phyloP scores from a whole-genome alignment of 1,140 invertebrate genomes.

The Megathymus violae region DNA sequence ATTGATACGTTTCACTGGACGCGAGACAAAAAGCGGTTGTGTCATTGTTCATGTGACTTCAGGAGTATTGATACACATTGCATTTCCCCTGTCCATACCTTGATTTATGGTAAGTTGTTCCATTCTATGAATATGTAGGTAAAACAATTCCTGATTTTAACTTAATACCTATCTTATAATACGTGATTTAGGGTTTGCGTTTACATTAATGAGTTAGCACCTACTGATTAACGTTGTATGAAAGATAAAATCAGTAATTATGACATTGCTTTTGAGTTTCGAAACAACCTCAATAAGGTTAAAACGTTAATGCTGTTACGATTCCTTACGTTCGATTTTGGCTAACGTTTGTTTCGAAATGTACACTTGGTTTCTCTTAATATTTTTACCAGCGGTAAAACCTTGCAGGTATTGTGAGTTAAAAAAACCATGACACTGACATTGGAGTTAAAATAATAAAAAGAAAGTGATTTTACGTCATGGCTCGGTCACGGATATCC shows the following conservation, averaged over 20 bases:
- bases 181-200: neutral
- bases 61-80: conserved; percentile 46
- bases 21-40: conserved; percentile 63
- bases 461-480: conserved; percentile 60
- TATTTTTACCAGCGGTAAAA: too few relatives aligned
- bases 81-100: conserved; percentile 55
- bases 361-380: neutral
- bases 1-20: conserved; percentile 64
- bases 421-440: conserved; percentile 43
- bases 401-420: too few relatives aligned
- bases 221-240: neutral
- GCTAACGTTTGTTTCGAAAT: neutral
- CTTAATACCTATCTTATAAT: too few relatives aligned
- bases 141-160: neutral
- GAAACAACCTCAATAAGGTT: conserved; percentile 21
- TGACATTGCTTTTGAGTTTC: conserved; percentile 13
- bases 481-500: conserved; percentile 46
- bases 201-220: neutral
- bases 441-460: conserved; percentile 47
- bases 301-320: conserved; percentile 11
- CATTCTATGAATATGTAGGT: conserved; percentile 20
- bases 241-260: neutral
- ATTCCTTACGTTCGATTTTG: neutral
- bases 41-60: conserved; percentile 59
- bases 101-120: conserved; percentile 71